Evolutionary conservation across 2,113 vertebrate genomes (phyloP).

Genomic region (Etia nguti): DNA sequence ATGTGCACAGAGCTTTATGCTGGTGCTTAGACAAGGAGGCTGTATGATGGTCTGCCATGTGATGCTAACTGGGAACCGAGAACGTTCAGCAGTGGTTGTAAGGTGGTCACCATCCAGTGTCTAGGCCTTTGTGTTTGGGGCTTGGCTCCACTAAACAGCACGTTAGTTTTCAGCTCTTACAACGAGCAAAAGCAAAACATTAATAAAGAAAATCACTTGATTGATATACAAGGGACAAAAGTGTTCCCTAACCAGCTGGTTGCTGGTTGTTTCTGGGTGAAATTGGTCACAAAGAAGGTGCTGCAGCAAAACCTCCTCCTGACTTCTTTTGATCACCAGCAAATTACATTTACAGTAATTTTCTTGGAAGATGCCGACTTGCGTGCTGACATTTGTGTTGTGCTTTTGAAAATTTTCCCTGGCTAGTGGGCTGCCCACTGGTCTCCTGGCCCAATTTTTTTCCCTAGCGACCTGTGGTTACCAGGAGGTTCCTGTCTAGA

Average conservation of each 20-base stretch:
- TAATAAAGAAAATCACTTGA: not conserved
- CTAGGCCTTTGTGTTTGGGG: not conserved
- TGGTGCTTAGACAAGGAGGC: not conserved
- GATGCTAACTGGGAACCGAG: no score
- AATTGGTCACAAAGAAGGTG: not conserved
- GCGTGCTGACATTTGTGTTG: not conserved
- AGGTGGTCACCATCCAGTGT: not conserved
- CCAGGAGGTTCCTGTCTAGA: not conserved
- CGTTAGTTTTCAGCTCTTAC: not conserved
- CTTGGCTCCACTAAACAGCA: not conserved
- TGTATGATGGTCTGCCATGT: not conserved
- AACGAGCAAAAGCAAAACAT: not conserved
- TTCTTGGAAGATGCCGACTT: fast-evolving
- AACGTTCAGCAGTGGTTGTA: no score
- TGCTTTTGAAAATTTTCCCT: not conserved
- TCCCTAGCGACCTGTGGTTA: not conserved
- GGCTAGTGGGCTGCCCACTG: not conserved
- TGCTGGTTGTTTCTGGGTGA: not conserved
- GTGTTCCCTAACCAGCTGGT: not conserved
- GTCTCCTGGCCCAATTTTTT: not conserved
- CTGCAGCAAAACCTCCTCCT: not conserved
- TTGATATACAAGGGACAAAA: not conserved
- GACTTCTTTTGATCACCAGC: not conserved
- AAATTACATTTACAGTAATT: fast-evolving
- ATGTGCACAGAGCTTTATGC: not conserved